phyloP scores from a whole-genome alignment of 92 coral and sea anemone species.

The Galaxea fascicularis region DNA sequence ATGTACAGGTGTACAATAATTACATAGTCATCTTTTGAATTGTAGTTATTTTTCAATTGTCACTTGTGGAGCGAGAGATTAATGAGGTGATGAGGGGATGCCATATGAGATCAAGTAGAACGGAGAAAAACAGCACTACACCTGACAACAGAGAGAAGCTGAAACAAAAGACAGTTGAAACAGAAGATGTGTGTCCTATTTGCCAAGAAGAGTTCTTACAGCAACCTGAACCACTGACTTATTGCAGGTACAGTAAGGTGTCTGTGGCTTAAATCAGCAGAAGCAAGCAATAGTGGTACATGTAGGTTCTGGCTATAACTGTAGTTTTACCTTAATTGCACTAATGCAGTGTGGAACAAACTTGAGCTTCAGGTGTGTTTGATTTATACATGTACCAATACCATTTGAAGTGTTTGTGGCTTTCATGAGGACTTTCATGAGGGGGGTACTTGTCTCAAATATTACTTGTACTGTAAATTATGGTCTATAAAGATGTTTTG shows the following conservation, averaged over 20 bases:
- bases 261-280: neutral
- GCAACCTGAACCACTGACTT: conserved; percentile 90
- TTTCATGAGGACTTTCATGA: too few species aligned
- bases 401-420: too few species aligned
- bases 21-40: neutral
- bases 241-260: conserved; percentile 93
- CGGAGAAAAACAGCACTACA: conserved; percentile 27
- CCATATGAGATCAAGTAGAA: conserved; percentile 58
- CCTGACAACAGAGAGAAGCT: conserved; percentile 83
- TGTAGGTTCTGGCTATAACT: too few species aligned
- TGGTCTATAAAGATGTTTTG: too few species aligned
- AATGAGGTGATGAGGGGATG: conserved; percentile 95
- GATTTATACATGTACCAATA: too few species aligned
- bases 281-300: too few species aligned
- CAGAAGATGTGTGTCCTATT: conserved; percentile 96
- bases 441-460: too few species aligned
- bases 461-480: too few species aligned
- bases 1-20: neutral
- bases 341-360: too few species aligned
- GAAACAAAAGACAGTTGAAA: conserved; percentile 80
- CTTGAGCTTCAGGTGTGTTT: too few species aligned
- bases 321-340: too few species aligned
- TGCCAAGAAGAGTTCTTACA: conserved; percentile 94
- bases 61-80: conserved; percentile 95
- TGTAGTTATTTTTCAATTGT: conserved; percentile 90